Base-by-base conservation (phyloP, 1,140 invertebrate species). In the Callitettix versicolor region DNA sequence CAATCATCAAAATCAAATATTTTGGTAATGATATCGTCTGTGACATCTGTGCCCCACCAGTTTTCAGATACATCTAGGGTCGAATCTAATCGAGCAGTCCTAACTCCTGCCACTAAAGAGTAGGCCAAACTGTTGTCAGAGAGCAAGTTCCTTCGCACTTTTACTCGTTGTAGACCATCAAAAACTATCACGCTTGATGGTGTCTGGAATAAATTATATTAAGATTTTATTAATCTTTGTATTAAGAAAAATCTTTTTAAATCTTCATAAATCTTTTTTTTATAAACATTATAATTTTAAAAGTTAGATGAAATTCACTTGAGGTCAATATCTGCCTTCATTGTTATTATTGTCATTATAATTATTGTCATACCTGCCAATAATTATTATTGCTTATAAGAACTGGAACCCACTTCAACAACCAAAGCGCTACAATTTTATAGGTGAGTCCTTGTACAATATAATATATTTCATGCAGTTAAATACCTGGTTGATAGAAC, bases 1-100 rank as follows among this genome's bases (percentile, higher is more conserved):
- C 96, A 98, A 67, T 98, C 95, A 69, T 99, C 94, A 74, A 99
- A 98, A 73, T 99, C 97, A 69, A 99, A 99, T 61, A 99, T 96
- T 66, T 84, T 79, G 44, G 82, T 76, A 58, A 81, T 76, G 24
- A 99, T 98, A 30, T 75, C 70, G 5, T 67, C 67, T 38, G 85
- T 76, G 51, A 87, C 77, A 2, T 70, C 70, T 3, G 81, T 85
- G 7, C 95, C 95, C 95, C 96, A 99, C 88, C 90, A 99, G 69
- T 99, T 99, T 67, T 95, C 85, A 14, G 76, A 78, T 0, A 92
- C 91, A 67, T 98, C 86, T 7, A 99, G 71, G 41, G 77, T 77
- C 62, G 91, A 95, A 57, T 93, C 83, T 0, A 97, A 77, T 56
- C 87, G 86, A 0, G 91, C 89, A 1, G 89, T 93, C 66, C 78